Base-by-base conservation (phyloP, 2,113 vertebrate species). In the Stomatorhinus ivindoensis region DNA sequence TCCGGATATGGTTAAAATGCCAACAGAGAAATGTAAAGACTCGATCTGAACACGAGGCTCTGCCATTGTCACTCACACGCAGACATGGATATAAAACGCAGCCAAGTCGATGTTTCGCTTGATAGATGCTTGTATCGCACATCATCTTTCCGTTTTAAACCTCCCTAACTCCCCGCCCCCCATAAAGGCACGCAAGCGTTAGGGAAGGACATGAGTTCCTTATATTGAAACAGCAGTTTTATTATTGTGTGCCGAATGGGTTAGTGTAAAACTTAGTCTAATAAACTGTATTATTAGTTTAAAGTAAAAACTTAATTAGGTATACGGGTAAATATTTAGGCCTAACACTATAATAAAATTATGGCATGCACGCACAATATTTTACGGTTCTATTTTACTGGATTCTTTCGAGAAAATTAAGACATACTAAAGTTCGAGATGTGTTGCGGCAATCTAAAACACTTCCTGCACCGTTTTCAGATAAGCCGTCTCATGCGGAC, bases 11-110 rank as follows among this genome's bases (percentile, higher is more conserved):
- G 93, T 91, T 89, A 96, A 90, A 50, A 97, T 94, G 42, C 95
- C 96, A 51, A 96, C 88, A 35, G 96, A 96, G 87, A 93, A 92
- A 84, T 95, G 95, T 19, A 96, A 93, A 0, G 96, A 94, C n/a
- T 87, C 44, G 0, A 17, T 47, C 0, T 89, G 91, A 55, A 90
- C 61, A 1, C 61, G 35, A 80, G 69, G 69, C 19, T 92, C 93
- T 31, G 93, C 91, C 95, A 95, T 95, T 0, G 80, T 88, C n/a
- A 55, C 21, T n/a, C 42, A 13, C 47, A 27, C 48, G 1, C 83
- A 48, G 35, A 86, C 84, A 86, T 76, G 80, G 3, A 47, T 21
- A 47, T n/a, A 47, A 47, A 47, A 47, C 17, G 19, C 21, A 46
- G 42, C 10, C 46, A 83, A 76, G 35, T 35, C 69, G 31, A 76